phyloP scores from a whole-genome alignment of 64 coral and sea anemone genomes.

The Trachythela sp. region DNA sequence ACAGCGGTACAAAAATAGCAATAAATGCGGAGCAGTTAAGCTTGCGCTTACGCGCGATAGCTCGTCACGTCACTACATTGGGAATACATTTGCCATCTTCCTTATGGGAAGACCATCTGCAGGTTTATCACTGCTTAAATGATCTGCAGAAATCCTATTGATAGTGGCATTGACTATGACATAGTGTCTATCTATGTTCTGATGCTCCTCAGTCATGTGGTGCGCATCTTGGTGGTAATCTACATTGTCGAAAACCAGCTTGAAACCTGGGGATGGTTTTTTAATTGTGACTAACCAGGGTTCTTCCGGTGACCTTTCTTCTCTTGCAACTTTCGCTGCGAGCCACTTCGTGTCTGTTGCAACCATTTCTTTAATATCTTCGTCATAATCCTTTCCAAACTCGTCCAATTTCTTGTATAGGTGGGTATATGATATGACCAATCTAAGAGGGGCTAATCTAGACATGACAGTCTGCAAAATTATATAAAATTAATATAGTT shows the following conservation, averaged over 20 bases:
- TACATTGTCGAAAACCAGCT: background rate
- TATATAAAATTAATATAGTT: background rate
- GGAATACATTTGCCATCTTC: conserved; percentile 47
- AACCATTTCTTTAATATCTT: background rate
- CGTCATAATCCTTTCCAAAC: conserved; percentile 25
- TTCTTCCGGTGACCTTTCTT: background rate
- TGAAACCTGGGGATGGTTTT: background rate
- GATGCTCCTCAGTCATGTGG: too few species aligned
- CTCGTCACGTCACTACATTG: too few species aligned
- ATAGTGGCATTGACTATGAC: background rate
- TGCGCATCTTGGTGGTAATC: background rate
- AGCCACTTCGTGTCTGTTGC: background rate
- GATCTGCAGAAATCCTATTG: background rate
- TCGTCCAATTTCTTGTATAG: too few species aligned
- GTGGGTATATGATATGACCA: background rate
- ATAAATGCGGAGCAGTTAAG: too few species aligned
- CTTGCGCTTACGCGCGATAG: too few species aligned
- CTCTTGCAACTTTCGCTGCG: background rate
- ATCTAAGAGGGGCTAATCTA: background rate
- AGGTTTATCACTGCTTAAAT: background rate
- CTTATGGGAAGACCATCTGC: background rate
- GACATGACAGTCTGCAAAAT: background rate
- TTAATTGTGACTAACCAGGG: background rate
- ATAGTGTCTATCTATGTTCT: conserved; percentile 20
- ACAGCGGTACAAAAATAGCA: too few species aligned